Evolutionary conservation across 2,797 vertebrate genomes (phyloP).

Genomic region (Poecilia wingei): DNA sequence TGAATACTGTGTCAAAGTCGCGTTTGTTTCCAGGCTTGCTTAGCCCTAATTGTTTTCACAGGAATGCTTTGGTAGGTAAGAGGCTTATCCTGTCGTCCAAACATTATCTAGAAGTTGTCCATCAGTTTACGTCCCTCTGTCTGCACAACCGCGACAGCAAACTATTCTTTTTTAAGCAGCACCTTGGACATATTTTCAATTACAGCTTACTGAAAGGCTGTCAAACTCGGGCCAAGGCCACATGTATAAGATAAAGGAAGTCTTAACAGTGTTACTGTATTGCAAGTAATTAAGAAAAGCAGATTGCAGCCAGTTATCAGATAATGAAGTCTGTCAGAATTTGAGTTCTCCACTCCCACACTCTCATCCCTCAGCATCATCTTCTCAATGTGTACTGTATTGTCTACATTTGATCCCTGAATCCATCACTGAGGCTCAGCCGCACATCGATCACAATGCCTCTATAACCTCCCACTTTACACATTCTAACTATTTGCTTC

Average conservation of each 20-base stretch:
- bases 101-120: constrained; percentile 30
- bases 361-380: constrained; percentile 11
- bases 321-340: constrained; percentile 51
- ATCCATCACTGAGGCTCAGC: constrained; percentile 14
- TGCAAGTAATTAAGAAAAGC: constrained; percentile 62
- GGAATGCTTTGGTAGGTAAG: constrained; percentile 51
- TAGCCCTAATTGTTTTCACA: constrained; percentile 51
- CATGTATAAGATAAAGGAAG: constrained; percentile 46
- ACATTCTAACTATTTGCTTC: constrained; percentile 32
- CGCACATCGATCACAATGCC: constrained; percentile 19
- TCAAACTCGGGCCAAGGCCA: constrained; percentile 45
- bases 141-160: constrained; percentile 22
- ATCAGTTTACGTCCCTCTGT: constrained; percentile 19
- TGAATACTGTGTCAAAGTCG: constrained; percentile 46
- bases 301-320: constrained; percentile 61
- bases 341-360: background rate
- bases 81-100: constrained; percentile 55
- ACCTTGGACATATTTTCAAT: constrained; percentile 43
- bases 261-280: constrained; percentile 51
- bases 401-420: constrained; percentile 14
- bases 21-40: constrained; percentile 45
- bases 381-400: constrained; percentile 3
- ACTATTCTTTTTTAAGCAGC: constrained; percentile 43
- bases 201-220: constrained; percentile 37
- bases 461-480: constrained; percentile 13